Percentiles rank a stretch among this genome's conserved stretches.
These are phyloP conservation scores for Listrodromus nycthemerus DNA, from an alignment of 2,888 invertebrate species.

Conservation along the genomic window DNA sequence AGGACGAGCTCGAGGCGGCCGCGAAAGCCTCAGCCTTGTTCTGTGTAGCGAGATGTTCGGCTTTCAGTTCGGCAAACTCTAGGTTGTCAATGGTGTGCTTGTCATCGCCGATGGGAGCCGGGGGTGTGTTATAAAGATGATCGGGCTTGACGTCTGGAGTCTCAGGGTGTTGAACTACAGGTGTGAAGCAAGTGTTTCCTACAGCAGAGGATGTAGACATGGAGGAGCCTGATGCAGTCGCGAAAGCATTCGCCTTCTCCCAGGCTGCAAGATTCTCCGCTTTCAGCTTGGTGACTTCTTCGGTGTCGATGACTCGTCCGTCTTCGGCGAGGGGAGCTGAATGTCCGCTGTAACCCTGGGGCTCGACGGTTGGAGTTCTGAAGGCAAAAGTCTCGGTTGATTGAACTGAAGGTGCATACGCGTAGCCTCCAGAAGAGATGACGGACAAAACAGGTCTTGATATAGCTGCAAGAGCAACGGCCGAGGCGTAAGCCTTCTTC, in stretches of 20 bases:
- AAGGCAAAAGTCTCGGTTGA: not conserved
- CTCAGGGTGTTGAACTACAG: not conserved
- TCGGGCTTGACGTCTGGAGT: not conserved
- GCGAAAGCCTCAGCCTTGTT: not conserved
- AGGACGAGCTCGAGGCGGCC: conserved; percentile 2
- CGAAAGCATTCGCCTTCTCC: not conserved
- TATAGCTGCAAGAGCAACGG: no score
- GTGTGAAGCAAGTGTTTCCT: not conserved
- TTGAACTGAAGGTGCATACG: conserved; percentile 1
- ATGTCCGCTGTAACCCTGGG: not conserved
- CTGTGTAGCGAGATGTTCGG: not conserved
- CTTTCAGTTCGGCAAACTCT: not conserved
- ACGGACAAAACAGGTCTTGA: no score
- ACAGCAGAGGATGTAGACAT: not conserved
- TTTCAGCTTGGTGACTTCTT: conserved; percentile 15
- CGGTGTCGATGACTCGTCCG: conserved; percentile 13
- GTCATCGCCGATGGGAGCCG: conserved; percentile 1
- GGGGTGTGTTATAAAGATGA: not conserved
- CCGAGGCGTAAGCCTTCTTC: no score
- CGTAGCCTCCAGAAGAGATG: conserved; percentile 18
- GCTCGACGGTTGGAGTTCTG: not conserved
- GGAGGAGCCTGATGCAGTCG: not conserved
- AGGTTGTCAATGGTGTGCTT: conserved; percentile 2
- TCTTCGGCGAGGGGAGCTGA: conserved; percentile 19
- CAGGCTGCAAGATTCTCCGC: conserved; percentile 68